phyloP scores from a whole-genome alignment of 2,113 vertebrate genomes.

The Ammodytes marinus region DNA sequence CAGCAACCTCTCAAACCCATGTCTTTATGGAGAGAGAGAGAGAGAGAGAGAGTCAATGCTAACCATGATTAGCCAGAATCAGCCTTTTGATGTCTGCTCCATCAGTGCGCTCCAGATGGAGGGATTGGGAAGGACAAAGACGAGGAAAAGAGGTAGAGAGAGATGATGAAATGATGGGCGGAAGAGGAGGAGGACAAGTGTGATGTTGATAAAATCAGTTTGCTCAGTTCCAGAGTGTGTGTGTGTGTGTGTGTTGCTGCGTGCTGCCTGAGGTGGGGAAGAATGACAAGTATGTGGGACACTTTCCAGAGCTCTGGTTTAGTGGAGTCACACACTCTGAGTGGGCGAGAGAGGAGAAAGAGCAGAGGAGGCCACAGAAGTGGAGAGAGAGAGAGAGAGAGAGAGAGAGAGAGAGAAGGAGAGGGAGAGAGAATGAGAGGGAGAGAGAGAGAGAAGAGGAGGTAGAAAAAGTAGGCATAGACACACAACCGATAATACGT shows the following conservation, averaged over 20 bases:
- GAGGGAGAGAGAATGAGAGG: background rate
- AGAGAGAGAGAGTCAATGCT: background rate
- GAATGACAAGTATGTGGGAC: constrained; percentile 86
- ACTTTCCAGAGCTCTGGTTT: constrained; percentile 82
- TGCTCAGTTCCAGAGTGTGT: background rate
- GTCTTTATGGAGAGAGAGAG: background rate
- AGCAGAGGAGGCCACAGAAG: background rate
- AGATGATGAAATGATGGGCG: constrained; percentile 40
- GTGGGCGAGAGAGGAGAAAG: constrained; percentile 28
- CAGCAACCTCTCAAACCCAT: background rate
- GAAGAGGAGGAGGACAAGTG: constrained; percentile 32
- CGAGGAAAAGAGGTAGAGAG: constrained; percentile 13
- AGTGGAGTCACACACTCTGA: constrained; percentile 59
- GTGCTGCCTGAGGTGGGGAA: constrained; percentile 69
- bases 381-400: background rate
- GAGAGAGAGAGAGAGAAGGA: background rate
- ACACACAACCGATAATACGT: background rate
- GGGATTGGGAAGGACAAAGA: constrained; percentile 14
- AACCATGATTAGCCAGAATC: constrained; percentile 2
- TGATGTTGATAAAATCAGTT: constrained; percentile 12
- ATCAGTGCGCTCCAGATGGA: constrained; percentile 35
- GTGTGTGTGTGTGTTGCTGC: constrained; percentile 24
- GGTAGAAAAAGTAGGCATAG: background rate
- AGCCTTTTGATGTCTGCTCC: background rate
- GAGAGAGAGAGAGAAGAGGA: background rate